These are phyloP conservation scores for Copsychus sechellarum DNA, from an alignment of 2,113 vertebrate genomes.

Conservation along the genomic window DNA sequence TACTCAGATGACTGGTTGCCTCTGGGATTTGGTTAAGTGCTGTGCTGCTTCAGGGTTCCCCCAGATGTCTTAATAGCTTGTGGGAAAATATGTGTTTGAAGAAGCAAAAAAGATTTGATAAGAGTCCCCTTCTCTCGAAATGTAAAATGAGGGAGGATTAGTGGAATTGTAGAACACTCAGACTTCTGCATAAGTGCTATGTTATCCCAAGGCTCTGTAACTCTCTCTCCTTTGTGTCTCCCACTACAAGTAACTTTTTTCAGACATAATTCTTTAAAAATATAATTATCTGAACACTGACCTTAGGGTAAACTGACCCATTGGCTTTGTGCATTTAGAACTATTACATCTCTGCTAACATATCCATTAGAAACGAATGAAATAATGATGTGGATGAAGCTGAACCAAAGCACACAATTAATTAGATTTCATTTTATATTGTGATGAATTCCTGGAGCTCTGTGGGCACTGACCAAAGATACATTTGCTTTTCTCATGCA, in stretches of 20 bases:
- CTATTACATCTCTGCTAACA: slow-evolving; percentile 32
- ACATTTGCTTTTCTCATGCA: slow-evolving; percentile 61
- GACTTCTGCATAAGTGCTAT: not conserved
- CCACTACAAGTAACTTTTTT: not conserved
- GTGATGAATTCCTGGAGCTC: slow-evolving; percentile 61
- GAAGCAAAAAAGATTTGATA: not conserved
- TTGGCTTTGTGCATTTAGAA: not conserved
- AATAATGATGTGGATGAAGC: slow-evolving; percentile 40
- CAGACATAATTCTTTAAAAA: not conserved
- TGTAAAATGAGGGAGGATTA: not conserved
- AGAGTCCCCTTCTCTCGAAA: not conserved
- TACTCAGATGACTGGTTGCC: not conserved
- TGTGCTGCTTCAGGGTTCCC: not conserved
- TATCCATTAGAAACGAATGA: slow-evolving; percentile 35
- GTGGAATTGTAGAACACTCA: not conserved
- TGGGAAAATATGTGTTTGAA: not conserved
- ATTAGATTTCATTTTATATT: slow-evolving; percentile 68
- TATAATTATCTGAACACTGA: not conserved
- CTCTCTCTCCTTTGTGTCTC: not conserved
- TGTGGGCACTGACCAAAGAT: slow-evolving; percentile 56
- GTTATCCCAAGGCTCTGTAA: not conserved
- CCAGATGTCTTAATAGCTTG: not conserved
- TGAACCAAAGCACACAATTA: slow-evolving; percentile 62
- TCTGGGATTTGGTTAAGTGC: not conserved
- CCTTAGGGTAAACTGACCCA: not conserved